Base-by-base conservation (phyloP, 2,797 vertebrate species). In the Lacerta bilineata region DNA sequence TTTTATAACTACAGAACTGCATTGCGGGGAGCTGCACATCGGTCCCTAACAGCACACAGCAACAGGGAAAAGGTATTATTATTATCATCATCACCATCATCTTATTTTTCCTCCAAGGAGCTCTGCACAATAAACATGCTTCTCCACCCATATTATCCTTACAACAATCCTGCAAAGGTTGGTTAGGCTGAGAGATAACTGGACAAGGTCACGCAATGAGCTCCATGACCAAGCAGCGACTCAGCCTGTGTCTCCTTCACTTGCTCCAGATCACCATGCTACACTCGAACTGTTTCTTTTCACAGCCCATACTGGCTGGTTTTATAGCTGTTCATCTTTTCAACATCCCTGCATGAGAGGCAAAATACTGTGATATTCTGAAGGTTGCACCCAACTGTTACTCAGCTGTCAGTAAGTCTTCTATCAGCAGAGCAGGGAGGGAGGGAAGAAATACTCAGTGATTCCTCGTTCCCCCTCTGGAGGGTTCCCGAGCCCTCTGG, bases 1-100 rank as follows among this genome's bases (percentile, higher is more conserved):
- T 99, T 99, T 97, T 99, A 97, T 93, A 99, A 98, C 97, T 99
- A 99, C 94, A 97, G 98, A 87, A 99, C 98, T 0, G 98, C 98
- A 0, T 95, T 99, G 90, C 96, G 98, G 0, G 98, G 98, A 1
- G 98, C 98, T 55, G 98, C 98, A 27, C 98, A 99, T 96, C 97
- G 98, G 80, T 99, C 98, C 1, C 98, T 98, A 86, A 98, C 98
- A 0, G 98, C 98, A 0, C 98, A 99, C 96, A 99, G 98, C 96
- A 98, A 98, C 93, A 97, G 97, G 95, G 98, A 99, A 96, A 99
- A 98, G 98, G 98, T 98, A 87, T 11, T 59, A 29, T 80, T 39
- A 6, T 50, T 17, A 23, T 17, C 33, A 46, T 33, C 29, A 13
- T n/a, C 50, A 33, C 33, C 33, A 33, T 68, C 68, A 13, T n/a